These are phyloP conservation scores for Corythornis cristatus DNA, from an alignment of 2,113 vertebrate genomes.

Conservation along the genomic window DNA sequence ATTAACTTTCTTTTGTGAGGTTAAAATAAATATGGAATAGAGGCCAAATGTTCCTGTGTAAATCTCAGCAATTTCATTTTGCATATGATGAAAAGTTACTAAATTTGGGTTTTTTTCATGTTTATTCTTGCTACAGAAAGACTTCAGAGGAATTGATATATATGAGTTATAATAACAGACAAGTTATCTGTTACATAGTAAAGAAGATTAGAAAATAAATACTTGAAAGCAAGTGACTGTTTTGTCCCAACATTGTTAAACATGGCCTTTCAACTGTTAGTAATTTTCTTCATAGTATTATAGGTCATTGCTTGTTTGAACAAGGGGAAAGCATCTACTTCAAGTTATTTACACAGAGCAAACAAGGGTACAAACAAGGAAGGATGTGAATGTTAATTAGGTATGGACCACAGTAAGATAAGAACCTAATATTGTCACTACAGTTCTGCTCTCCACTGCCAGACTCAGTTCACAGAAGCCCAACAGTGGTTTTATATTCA, in stretches of 20 bases:
- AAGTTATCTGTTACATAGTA: conserved; percentile 28
- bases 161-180: background rate
- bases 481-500: background rate
- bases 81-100: background rate
- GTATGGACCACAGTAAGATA: background rate
- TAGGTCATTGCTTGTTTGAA: conserved; percentile 50
- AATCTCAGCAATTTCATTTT: background rate
- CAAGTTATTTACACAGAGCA: conserved; percentile 44
- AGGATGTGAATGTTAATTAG: conserved; percentile 26
- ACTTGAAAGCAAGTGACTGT: background rate
- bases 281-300: conserved; percentile 50
- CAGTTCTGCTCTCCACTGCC: background rate
- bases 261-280: conserved; percentile 51
- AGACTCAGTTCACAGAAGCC: background rate
- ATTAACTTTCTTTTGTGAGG: background rate
- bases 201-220: conserved; percentile 13
- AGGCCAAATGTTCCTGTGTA: background rate
- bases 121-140: background rate
- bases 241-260: background rate
- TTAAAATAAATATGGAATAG: background rate
- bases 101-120: background rate
- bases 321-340: background rate
- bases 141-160: background rate
- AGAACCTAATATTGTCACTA: background rate
- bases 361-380: conserved; percentile 13